phyloP scores from a whole-genome alignment of 2,797 vertebrate genomes.

The Antennarius maculatus region DNA sequence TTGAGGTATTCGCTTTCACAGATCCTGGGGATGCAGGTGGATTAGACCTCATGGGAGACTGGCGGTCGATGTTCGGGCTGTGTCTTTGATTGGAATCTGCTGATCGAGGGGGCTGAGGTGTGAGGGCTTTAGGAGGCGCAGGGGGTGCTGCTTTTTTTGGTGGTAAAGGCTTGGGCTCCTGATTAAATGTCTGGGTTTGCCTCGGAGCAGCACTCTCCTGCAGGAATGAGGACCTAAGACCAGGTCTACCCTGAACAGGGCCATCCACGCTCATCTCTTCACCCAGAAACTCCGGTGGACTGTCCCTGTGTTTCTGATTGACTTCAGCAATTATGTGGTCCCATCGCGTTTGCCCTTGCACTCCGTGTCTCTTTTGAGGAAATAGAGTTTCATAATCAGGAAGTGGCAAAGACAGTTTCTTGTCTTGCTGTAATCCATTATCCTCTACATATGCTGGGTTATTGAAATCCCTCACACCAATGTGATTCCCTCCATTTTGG shows the following conservation, averaged over 20 bases:
- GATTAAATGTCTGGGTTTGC: constrained; percentile 29
- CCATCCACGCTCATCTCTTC: constrained; percentile 81
- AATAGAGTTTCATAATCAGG: constrained; percentile 82
- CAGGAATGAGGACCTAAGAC: constrained; percentile 12
- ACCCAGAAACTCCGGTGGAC: constrained; percentile 32
- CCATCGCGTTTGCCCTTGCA: constrained; percentile 78
- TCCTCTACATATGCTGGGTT: constrained; percentile 56
- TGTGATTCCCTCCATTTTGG: constrained; percentile 26
- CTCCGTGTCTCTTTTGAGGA: constrained; percentile 80
- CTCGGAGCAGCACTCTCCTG: constrained; percentile 40
- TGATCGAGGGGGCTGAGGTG: constrained; percentile 16
- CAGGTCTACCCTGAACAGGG: constrained; percentile 45
- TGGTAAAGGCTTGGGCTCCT: constrained; percentile 45
- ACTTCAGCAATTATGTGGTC: constrained; percentile 83
- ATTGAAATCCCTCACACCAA: constrained; percentile 46
- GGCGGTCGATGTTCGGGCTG: constrained; percentile 26
- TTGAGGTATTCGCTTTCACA: constrained; percentile 17
- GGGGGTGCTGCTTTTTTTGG: constrained; percentile 58
- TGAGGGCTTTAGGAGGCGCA: constrained; percentile 57
- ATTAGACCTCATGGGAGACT: constrained; percentile 36
- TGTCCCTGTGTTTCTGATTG: constrained; percentile 69
- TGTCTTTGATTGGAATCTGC: constrained; percentile 38
- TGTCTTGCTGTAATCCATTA: constrained; percentile 37
- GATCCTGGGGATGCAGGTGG: constrained; percentile 24
- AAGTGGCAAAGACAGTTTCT: constrained; percentile 68